Conservation (phyloP, 1,140 invertebrate species). For the Drosophila prosaltans region DNA sequence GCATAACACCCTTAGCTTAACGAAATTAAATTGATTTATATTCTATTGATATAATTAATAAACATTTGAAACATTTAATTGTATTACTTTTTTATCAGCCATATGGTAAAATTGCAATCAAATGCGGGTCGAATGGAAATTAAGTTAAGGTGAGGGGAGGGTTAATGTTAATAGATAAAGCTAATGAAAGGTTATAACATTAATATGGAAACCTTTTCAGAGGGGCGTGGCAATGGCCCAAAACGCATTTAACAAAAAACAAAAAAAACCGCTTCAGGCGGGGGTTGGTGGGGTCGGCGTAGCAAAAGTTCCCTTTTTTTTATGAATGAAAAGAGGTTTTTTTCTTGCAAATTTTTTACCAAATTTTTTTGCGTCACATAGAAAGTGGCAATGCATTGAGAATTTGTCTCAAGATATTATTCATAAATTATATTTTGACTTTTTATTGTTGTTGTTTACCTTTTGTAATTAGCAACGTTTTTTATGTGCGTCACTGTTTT, state of each 20-base stretch:
- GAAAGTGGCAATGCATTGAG: conserved; percentile 1
- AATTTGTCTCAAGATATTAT: conserved; percentile 1
- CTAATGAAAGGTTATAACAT: neutral
- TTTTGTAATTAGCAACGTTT: conserved; percentile 56
- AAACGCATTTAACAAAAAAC: conserved; percentile 7
- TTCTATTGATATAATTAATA: conserved; percentile 8
- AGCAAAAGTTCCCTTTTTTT: conserved; percentile 40
- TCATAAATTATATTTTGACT: conserved; percentile 31
- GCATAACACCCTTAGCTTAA: conserved; percentile 23
- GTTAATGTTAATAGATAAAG: neutral
- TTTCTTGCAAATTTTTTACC: neutral
- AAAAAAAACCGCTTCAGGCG: neutral
- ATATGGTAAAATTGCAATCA: conserved; percentile 9
- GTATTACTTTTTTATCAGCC: conserved; percentile 11
- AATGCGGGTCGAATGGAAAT: neutral
- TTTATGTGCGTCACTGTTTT: conserved; percentile 44
- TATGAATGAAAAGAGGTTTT: conserved; percentile 61
- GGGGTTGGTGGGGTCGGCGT: neutral
- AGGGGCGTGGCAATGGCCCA: conserved; percentile 2
- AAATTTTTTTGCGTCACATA: conserved; percentile 32
- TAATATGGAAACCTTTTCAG: neutral
- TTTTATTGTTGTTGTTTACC: conserved; percentile 44
- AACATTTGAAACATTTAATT: conserved; percentile 5
- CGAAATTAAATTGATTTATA: conserved; percentile 15
- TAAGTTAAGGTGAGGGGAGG: neutral